Conservation (phyloP, 2,888 invertebrate genomes). For the Biston betularia region DNA sequence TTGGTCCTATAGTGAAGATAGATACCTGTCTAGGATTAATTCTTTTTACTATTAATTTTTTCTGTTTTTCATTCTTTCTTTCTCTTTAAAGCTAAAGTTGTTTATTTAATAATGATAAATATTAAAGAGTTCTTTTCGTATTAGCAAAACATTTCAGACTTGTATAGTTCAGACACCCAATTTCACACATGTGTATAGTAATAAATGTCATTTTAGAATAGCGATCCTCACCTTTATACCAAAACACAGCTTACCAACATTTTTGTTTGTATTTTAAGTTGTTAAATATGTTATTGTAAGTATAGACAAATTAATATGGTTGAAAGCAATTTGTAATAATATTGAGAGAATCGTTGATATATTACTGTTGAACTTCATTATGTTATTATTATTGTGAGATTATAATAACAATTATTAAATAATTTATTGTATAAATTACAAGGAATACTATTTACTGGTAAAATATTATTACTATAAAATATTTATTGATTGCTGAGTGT, state of each 20-base stretch:
- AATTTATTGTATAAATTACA: slow-evolving; percentile 57
- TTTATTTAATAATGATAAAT: not conserved
- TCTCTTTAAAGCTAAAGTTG: not conserved
- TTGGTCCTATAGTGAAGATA: too few relatives aligned
- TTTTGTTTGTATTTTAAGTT: slow-evolving; percentile 81
- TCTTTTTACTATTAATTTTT: too few relatives aligned
- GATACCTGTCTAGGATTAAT: too few relatives aligned
- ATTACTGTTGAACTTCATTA: slow-evolving; percentile 79
- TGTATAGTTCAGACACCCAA: slow-evolving; percentile 30
- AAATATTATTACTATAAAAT: slow-evolving; percentile 22
- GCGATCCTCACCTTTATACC: slow-evolving; percentile 85
- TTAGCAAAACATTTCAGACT: not conserved
- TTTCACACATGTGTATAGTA: slow-evolving; percentile 44
- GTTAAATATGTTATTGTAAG: slow-evolving; percentile 74
- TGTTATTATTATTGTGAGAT: slow-evolving; percentile 68
- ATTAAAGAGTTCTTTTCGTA: not conserved
- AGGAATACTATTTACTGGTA: slow-evolving; percentile 71
- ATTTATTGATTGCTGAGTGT: slow-evolving; percentile 65
- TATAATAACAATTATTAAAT: slow-evolving; percentile 70
- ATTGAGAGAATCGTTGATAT: slow-evolving; percentile 66
- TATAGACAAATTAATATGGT: slow-evolving; percentile 73
- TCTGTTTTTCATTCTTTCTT: not conserved
- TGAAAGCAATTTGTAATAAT: slow-evolving; percentile 68
- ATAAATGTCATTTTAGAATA: slow-evolving; percentile 62
- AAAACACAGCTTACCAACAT: slow-evolving; percentile 85